Conservation (phyloP, 2,888 invertebrate genomes). For the Octonoba sinensis region DNA sequence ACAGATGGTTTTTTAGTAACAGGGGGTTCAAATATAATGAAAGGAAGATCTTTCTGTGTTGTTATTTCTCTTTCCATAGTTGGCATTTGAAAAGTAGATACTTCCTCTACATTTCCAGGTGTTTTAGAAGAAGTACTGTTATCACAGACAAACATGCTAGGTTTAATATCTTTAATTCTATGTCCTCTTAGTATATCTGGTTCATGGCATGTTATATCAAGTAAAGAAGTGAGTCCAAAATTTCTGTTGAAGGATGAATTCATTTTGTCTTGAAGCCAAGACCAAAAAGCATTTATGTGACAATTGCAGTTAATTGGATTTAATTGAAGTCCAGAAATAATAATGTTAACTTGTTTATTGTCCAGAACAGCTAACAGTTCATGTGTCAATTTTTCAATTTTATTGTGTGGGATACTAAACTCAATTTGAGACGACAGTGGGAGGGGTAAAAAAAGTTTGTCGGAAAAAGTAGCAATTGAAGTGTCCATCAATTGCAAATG, state of each 20-base stretch:
- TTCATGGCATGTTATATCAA: constrained; percentile 77
- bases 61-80: constrained; percentile 70
- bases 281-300: constrained; percentile 81
- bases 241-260: constrained; percentile 27
- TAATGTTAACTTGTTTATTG: constrained; percentile 80
- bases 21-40: constrained; percentile 78
- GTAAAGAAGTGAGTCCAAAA: constrained; percentile 21
- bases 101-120: constrained; percentile 34
- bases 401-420: constrained; percentile 84
- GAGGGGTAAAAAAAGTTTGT: constrained; percentile 86
- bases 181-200: constrained; percentile 81
- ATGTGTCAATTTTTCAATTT: constrained; percentile 81
- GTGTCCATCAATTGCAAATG: constrained; percentile 84
- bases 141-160: constrained; percentile 86
- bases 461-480: constrained; percentile 82
- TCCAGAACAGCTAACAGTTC: constrained; percentile 85
- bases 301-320: constrained; percentile 91
- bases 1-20: constrained; percentile 55
- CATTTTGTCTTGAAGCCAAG: constrained; percentile 76
- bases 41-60: constrained; percentile 79
- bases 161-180: constrained; percentile 81
- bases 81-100: constrained; percentile 67
- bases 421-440: constrained; percentile 86
- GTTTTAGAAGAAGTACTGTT: constrained; percentile 68
- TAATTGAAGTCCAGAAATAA: constrained; percentile 80